These are phyloP conservation scores for Pseudomugil gertrudae DNA, from an alignment of 2,797 vertebrate species.

Conservation along the genomic window DNA sequence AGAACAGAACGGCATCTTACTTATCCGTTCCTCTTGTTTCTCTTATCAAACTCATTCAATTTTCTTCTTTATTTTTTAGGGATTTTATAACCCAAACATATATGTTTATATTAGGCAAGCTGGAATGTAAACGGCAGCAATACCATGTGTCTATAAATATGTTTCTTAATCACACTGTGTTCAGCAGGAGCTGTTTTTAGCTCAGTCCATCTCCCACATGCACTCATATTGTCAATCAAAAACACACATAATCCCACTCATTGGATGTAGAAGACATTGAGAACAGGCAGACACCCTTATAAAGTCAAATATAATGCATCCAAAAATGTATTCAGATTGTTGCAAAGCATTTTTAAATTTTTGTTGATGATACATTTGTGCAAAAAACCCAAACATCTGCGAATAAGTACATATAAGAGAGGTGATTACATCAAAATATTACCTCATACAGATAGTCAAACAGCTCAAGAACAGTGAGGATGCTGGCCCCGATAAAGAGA, in stretches of 20 bases:
- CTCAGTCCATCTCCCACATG: not conserved
- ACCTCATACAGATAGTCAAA: slow-evolving; percentile 99
- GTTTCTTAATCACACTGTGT: slow-evolving; percentile 17
- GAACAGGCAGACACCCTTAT: slow-evolving; percentile 56
- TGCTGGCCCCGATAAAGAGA: slow-evolving; percentile 97
- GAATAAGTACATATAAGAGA: not conserved
- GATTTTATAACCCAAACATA: slow-evolving; percentile 5
- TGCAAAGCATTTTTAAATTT: no score
- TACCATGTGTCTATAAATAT: slow-evolving; percentile 39
- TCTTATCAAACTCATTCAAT: no score
- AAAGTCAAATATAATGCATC: slow-evolving; percentile 63
- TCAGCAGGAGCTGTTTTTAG: slow-evolving; percentile 5
- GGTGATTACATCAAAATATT: slow-evolving; percentile 41
- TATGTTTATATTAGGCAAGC: not conserved
- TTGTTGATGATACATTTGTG: slow-evolving; percentile 18
- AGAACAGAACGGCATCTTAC: not conserved
- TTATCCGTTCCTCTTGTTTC: not conserved
- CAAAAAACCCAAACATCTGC: slow-evolving; percentile 10
- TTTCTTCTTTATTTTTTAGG: not conserved
- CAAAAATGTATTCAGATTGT: slow-evolving; percentile 65
- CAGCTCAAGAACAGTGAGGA: slow-evolving; percentile 95
- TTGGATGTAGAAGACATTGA: slow-evolving; percentile 30
- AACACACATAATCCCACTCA: slow-evolving; percentile 5
- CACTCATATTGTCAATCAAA: slow-evolving; percentile 9
- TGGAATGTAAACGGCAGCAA: slow-evolving; percentile 37